Percentiles rank a stretch among this genome's conserved stretches.
Conservation (phyloP, 2,888 invertebrate species). For the Rhagophthalmus giganteus region DNA sequence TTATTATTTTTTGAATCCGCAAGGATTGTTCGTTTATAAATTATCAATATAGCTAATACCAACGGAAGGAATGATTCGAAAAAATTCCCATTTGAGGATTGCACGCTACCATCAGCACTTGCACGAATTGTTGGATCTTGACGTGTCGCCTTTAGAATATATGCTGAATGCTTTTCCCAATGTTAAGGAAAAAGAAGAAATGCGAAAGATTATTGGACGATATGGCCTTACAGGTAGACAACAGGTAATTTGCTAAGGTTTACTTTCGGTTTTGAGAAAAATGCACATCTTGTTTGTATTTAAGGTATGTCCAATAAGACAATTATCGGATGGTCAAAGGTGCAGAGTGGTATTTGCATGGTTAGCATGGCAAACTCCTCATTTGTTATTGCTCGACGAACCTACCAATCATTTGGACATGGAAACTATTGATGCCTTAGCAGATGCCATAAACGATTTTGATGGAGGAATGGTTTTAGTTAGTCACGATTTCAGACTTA, state of each 20-base stretch:
- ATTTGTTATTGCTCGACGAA: conserved; percentile 80
- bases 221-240: conserved; percentile 97
- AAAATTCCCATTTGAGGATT: conserved; percentile 96
- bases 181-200: conserved; percentile 96
- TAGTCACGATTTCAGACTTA: conserved; percentile 99
- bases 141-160: conserved; percentile 94
- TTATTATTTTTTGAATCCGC: not conserved
- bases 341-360: conserved; percentile 99
- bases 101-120: conserved; percentile 99
- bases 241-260: too few species aligned
- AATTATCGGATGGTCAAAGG: conserved; percentile 95
- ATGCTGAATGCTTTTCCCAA: conserved; percentile 98
- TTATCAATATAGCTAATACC: conserved; percentile 73
- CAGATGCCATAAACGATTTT: conserved; percentile 96
- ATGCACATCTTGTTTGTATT: conserved; percentile 12
- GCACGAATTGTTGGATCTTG: conserved; percentile 92
- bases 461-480: conserved; percentile 99
- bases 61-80: conserved; percentile 93
- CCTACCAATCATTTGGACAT: conserved; percentile 96
- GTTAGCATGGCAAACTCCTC: conserved; percentile 97
- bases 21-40: not conserved
- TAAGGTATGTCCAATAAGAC: conserved; percentile 89
- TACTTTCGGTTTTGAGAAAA: too few species aligned
- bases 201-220: conserved; percentile 98
- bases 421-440: conserved; percentile 98